Base-by-base conservation (phyloP, 2,797 vertebrate species). In the Sebastes taczanowskii region DNA sequence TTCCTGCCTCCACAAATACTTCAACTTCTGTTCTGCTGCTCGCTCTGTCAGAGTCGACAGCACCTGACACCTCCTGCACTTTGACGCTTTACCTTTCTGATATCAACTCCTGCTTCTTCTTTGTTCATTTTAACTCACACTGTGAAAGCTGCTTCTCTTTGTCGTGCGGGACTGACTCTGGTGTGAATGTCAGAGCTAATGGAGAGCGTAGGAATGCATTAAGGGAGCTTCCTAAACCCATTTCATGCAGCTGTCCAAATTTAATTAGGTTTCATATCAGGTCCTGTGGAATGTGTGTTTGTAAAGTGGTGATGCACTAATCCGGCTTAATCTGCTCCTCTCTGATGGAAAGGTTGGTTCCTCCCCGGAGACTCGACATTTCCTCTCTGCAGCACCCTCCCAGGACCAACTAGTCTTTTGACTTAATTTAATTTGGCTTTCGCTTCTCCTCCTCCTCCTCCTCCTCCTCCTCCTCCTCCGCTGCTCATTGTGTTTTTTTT, bases 231-330 rank as follows among this genome's bases (percentile, higher is more conserved):
- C 62, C 58, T 74, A 78, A 87, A 63, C 64, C 78, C 34, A 79
- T 86, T 87, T 87, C 83, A 84, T 78, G 61, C 67, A 59, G 74
- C 79, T 59, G 71, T 86, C 81, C 63, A 75, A 30, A 82, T 86
- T 87, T 81, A 84, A 91, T 91, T 86, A 85, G 68, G 60, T 85
- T 89, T 76, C 35, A 61, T 72, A 75, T 81, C 73, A 42, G 67
- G 46, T 81, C 61, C 69, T 65, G 53, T 30, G 22, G 75, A 81
- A 65, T 0, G 73, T 80, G 74, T 80, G 74, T 86, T 82, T 71
- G 74, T 46, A 67, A 59, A 59, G 71, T 38, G 55, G 56, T 2
- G 70, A 71, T 2, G 76, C 61, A 70, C 81, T 85, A 84, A 91
- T 89, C 84, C 76, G 7, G 27, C 8, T 14, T 86, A 82, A 88